Evolutionary conservation across 2,797 vertebrate genomes (phyloP).

Genomic region (Gymnopithys bicolor): DNA sequence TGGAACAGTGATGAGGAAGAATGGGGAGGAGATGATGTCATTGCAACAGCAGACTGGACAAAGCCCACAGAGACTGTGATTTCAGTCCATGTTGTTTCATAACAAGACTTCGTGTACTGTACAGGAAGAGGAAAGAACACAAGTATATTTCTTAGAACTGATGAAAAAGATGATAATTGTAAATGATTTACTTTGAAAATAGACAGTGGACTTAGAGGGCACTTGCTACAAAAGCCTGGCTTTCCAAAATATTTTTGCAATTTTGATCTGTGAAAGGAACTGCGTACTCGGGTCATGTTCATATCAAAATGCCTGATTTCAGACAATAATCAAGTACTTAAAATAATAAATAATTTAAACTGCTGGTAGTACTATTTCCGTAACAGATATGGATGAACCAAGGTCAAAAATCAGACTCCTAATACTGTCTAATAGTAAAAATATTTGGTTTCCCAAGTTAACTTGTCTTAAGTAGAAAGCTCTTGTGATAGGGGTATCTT

Average conservation of each 20-base stretch:
- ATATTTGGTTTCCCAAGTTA: not conserved
- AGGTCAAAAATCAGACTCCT: not conserved
- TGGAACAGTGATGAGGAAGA: not conserved
- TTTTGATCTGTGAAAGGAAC: not conserved
- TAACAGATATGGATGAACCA: not conserved
- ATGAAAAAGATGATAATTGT: not conserved
- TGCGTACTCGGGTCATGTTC: not conserved
- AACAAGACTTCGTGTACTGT: not conserved
- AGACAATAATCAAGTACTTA: not conserved
- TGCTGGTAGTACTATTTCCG: rapidly evolving
- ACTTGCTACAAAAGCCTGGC: not conserved
- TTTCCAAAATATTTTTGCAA: not conserved
- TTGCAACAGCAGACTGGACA: not conserved
- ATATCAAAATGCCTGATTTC: not conserved
- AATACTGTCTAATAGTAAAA: not conserved
- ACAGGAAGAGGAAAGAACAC: not conserved
- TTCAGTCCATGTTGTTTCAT: not conserved
- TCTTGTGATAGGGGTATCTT: constrained; percentile 12
- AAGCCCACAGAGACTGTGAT: not conserved
- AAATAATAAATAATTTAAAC: not conserved
- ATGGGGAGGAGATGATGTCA: not conserved
- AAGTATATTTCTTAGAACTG: not conserved
- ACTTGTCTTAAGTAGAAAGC: not conserved
- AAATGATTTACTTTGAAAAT: not conserved
- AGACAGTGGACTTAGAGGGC: not conserved